A percentile compares a stretch with the other conserved stretches of the same genome.
These are phyloP conservation scores for Chaetura pelagica DNA, from an alignment of 2,113 vertebrate species.

Conservation along the genomic window DNA sequence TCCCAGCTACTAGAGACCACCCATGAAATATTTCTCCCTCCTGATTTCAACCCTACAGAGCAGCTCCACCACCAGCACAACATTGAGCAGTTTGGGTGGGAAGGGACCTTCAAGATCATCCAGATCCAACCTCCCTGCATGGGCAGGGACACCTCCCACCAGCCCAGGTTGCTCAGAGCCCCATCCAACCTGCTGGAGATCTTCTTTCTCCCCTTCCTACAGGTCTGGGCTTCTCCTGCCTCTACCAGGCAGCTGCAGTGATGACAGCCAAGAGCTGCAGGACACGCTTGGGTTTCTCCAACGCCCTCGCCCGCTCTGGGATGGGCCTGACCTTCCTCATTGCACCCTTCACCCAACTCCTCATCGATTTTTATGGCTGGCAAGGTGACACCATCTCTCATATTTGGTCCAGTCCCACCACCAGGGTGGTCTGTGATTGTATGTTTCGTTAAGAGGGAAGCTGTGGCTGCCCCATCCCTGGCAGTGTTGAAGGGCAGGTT, in stretches of 20 bases:
- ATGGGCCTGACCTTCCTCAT: slow-evolving; percentile 93
- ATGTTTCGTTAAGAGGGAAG: too few species aligned
- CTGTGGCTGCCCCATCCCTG: too few species aligned
- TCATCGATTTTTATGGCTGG: slow-evolving; percentile 88
- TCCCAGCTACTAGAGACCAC: fast-evolving
- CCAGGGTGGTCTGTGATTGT: too few species aligned
- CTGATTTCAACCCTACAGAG: background rate
- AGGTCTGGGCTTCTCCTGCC: slow-evolving; percentile 89
- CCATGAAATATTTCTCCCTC: fast-evolving
- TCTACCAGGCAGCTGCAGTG: slow-evolving; percentile 88
- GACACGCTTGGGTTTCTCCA: slow-evolving; percentile 83
- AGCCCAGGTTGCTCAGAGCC: too few species aligned
- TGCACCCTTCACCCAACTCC: slow-evolving; percentile 88
- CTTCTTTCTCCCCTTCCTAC: background rate
- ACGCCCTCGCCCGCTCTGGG: slow-evolving; percentile 87
- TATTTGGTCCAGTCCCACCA: fast-evolving
- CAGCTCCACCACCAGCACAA: too few species aligned
- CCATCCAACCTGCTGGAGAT: fast-evolving
- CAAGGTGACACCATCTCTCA: slow-evolving; percentile 77
- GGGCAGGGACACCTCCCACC: too few species aligned
- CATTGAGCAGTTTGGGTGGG: fast-evolving
- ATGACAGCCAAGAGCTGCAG: slow-evolving; percentile 85
- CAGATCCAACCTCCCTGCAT: too few species aligned
- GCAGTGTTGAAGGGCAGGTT: too few species aligned
- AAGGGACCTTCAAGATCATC: too few species aligned